phyloP scores from a whole-genome alignment of 1,140 invertebrate genomes.

The Lutraria rhynchaena region DNA sequence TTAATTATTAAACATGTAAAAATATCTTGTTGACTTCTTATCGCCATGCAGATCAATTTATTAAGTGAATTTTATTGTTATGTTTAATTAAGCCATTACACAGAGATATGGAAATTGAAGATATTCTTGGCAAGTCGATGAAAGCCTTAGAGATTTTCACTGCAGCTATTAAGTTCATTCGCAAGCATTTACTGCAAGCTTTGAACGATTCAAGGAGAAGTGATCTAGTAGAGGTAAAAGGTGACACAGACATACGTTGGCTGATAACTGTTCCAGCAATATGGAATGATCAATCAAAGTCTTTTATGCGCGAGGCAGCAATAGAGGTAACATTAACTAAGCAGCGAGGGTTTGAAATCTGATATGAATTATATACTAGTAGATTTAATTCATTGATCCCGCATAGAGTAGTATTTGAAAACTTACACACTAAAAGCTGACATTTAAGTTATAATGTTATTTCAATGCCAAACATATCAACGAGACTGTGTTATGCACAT shows the following conservation, averaged over 20 bases:
- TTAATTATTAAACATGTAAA: neutral
- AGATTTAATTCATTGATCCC: too few relatives aligned
- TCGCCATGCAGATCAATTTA: neutral
- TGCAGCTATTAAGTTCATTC: slow-evolving; percentile 30
- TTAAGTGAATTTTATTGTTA: neutral
- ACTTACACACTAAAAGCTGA: too few relatives aligned
- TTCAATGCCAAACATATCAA: too few relatives aligned
- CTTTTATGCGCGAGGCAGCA: slow-evolving; percentile 31
- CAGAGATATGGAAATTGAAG: slow-evolving; percentile 45
- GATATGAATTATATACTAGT: too few relatives aligned
- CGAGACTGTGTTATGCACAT: too few relatives aligned
- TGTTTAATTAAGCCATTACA: slow-evolving; percentile 26
- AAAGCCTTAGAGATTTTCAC: slow-evolving; percentile 34
- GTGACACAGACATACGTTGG: slow-evolving; percentile 33
- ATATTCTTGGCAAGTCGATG: slow-evolving; percentile 29
- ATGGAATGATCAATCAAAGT: slow-evolving; percentile 38
- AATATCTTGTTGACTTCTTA: neutral
- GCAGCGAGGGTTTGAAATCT: too few relatives aligned
- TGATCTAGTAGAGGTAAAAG: neutral
- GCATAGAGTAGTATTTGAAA: too few relatives aligned
- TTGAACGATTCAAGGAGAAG: neutral
- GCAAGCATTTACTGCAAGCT: slow-evolving; percentile 6
- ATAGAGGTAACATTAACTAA: neutral
- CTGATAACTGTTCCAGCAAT: slow-evolving; percentile 43
- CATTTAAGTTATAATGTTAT: too few relatives aligned